Base-by-base conservation (phyloP, 2,888 invertebrate genomes). In the Sinentomon sp. region DNA sequence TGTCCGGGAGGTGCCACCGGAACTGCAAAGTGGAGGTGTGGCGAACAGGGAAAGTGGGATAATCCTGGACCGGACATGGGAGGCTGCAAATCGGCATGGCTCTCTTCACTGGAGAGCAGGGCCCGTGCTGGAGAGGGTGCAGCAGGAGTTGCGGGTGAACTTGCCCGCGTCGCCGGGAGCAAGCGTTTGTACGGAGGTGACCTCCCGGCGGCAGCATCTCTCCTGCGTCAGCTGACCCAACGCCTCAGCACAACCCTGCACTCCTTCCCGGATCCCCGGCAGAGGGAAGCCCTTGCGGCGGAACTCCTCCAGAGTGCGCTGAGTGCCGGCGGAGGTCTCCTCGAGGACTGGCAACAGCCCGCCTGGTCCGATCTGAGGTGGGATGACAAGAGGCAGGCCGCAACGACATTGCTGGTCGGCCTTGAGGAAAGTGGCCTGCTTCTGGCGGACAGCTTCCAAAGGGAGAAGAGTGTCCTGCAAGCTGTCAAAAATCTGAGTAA, bases 1-100 rank as follows among this genome's bases (percentile, higher is more conserved):
- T 87, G 87, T 53, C 87, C 85, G 1, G 78, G 75, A 7, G 82
- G 82, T 3, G 77, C 80, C 3, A 75, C 73, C 12, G 82, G 82
- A 5, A 59, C 76, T 40, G 82, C 82, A 1, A 65, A 73, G 44
- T 80, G 80, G 78, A 66, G 69, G 53, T 82, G 72, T 47, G 54
- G 63, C 5, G 52, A 50, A 46, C 53, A 52, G 45, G 48, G 40
- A n/a, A 33, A 37, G 34, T 77, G 82, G 75, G 64, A 65, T 40
- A 72, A 76, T 0, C 55, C 63, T 10, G 70, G 72, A 5, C 82
- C 82, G 1, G 82, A 82, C 51, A 59, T 83, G 18, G 78, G 78
- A 45, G 77, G 78, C 49, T 83, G 83, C 44, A 63, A 76, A 10
- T 80, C 80, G 3, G 67, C 77, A 5, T 83, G 82, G 83, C 56